Conservation (phyloP, 2,113 vertebrate genomes). For the Actinemys pallida region DNA sequence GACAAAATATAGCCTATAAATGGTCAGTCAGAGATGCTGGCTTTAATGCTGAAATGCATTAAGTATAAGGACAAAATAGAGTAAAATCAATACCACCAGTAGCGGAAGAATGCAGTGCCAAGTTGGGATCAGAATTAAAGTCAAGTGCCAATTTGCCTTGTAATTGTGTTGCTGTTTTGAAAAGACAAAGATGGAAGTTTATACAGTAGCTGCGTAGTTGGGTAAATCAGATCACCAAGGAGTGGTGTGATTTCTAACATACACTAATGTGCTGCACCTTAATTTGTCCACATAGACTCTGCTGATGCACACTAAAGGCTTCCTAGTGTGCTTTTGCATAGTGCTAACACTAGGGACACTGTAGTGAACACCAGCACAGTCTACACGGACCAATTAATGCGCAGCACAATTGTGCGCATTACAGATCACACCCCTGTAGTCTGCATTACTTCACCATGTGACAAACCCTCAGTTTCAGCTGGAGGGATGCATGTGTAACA, state of each 20-base stretch:
- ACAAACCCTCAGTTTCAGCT: neutral
- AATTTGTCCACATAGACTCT: neutral
- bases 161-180: neutral
- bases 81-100: conserved; percentile 2
- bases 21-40: neutral
- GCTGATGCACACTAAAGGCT: neutral
- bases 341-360: neutral
- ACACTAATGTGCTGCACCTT: neutral
- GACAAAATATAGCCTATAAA: neutral
- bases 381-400: neutral
- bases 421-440: neutral
- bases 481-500: neutral
- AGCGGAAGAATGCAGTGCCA: neutral
- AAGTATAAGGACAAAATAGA: neutral
- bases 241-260: neutral
- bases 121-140: neutral
- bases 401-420: neutral
- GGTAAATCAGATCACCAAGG: neutral
- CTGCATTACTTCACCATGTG: neutral
- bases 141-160: neutral
- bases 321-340: neutral
- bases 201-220: neutral
- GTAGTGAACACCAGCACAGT: neutral
- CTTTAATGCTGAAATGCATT: conserved; percentile 28
- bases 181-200: neutral